Evolutionary conservation across 2,888 invertebrate genomes (phyloP), one percentile per base, ranked within the genome.

Genomic region (Odontocolon sp.): DNA sequence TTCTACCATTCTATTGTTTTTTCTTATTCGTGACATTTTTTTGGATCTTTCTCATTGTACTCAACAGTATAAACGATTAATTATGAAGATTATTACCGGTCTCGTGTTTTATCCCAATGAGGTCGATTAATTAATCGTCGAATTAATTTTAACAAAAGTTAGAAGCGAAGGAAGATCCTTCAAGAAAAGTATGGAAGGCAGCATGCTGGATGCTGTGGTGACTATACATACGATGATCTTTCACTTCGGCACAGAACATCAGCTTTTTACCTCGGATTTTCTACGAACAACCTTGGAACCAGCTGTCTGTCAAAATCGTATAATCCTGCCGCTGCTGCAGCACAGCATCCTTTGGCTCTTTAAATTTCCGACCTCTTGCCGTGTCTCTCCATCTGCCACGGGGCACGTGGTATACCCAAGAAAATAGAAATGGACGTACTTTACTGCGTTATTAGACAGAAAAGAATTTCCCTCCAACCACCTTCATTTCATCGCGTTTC

Each of bases 231-330:
- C n/a, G n/a, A n/a, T n/a, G n/a, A n/a, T n/a, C n/a, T n/a, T n/a
- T n/a, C n/a, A n/a, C n/a, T n/a, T n/a, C n/a, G n/a, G n/a, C n/a
- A n/a, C n/a, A n/a, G n/a, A 6, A 28, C n/a, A n/a, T n/a, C 23
- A 54, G 26, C 40, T 8, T 21, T 11, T 45, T 38, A 33, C 16
- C 23, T 26, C 11, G 11, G 36, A 3, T 47, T 47, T 71, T 64
- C 64, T 38, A 50, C 45, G 56, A 57, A 38, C 36, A 11, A 38
- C 28, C 56, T 64, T n/a, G 28, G 64, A 57, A 71, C 56, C 73
- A 77, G 73, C 59, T 77, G 77, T 77, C 59, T 54, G 61, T 69
- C 64, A 77, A 69, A 77, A 69, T 56, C 47, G 71, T 31, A 38
- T 50, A 64, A 64, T 56, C 71, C 57, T 63, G 47, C 57, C 9